These are phyloP conservation scores for Zosterops japonicus DNA, from an alignment of 2,113 vertebrate genomes.

Conservation along the genomic window DNA sequence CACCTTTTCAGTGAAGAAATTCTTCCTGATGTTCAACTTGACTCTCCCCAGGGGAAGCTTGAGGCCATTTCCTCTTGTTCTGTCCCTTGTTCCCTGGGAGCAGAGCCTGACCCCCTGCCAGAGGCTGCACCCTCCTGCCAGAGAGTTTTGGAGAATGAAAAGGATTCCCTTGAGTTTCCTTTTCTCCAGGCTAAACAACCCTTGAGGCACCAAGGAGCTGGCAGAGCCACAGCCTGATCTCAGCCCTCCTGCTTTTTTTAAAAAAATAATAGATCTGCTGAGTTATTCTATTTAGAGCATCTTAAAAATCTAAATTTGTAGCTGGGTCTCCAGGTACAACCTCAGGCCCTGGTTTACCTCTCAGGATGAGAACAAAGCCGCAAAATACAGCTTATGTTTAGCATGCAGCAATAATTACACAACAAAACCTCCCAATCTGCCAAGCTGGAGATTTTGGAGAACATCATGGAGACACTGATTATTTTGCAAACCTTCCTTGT, in stretches of 20 bases:
- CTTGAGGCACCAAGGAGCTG: not conserved
- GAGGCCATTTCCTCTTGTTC: not conserved
- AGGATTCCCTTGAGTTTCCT: not conserved
- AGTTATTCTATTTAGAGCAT: not conserved
- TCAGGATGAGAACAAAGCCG: not conserved
- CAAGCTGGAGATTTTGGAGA: not conserved
- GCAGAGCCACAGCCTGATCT: not conserved
- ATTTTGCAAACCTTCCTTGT: not conserved
- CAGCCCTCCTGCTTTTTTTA: not conserved
- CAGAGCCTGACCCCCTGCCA: not conserved
- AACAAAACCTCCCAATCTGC: not conserved
- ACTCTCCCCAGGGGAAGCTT: not conserved
- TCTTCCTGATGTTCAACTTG: not conserved
- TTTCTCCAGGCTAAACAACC: not conserved
- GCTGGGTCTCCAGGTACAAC: not conserved
- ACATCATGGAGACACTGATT: not conserved
- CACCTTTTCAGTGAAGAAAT: not conserved
- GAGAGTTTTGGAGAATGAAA: not conserved
- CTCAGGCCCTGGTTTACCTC: not conserved
- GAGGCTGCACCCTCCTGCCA: not conserved
- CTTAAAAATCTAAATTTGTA: not conserved
- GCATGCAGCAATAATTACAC: not conserved
- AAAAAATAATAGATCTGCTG: not conserved
- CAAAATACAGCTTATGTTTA: not conserved
- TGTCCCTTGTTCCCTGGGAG: not conserved